Percentiles rank a stretch among this genome's conserved stretches.
These are phyloP conservation scores for Eolophus roseicapilla DNA, from an alignment of 2,113 vertebrate species.

Conservation along the genomic window DNA sequence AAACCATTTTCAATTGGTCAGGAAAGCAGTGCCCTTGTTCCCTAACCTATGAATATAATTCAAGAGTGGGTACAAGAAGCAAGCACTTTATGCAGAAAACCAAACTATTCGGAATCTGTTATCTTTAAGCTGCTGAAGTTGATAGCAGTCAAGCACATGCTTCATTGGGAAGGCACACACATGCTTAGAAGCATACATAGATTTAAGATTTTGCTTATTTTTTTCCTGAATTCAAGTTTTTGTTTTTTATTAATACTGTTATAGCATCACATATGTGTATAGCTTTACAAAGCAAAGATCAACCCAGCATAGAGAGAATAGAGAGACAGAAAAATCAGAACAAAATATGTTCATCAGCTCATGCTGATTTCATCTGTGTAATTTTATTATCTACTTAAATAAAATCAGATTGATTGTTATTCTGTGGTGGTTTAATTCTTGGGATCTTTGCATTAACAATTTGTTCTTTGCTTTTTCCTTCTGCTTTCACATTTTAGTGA, in stretches of 20 bases:
- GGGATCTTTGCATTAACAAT: background rate
- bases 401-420: background rate
- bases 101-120: background rate
- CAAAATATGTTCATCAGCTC: background rate
- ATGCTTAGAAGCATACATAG: background rate
- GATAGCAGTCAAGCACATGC: background rate
- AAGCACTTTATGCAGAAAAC: background rate
- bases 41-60: background rate
- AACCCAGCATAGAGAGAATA: background rate
- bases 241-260: background rate
- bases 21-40: background rate
- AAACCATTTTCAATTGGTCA: background rate
- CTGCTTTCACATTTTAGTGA: background rate
- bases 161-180: background rate
- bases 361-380: background rate
- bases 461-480: background rate
- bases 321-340: background rate
- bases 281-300: background rate
- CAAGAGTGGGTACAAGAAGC: background rate
- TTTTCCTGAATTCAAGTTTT: background rate
- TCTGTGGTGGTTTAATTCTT: background rate
- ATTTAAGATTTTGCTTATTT: background rate
- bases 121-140: background rate
- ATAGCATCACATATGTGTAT: background rate
- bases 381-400: background rate